phyloP scores from a whole-genome alignment of 2,797 vertebrate species.

The Diplodus puntazzo region DNA sequence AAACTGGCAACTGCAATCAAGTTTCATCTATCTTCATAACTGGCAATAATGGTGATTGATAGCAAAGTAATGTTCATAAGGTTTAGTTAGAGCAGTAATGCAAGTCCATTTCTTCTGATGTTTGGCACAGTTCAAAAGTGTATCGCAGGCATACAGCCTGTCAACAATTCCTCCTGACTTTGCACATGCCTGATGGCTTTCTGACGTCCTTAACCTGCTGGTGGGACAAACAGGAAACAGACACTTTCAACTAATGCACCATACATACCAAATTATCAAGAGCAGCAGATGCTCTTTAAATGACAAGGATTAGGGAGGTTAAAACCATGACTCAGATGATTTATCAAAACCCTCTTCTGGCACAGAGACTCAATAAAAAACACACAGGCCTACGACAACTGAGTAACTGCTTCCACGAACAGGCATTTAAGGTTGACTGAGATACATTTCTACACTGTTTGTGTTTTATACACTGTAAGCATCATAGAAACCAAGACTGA shows the following conservation, averaged over 20 bases:
- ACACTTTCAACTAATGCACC: not conserved
- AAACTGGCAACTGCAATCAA: not conserved
- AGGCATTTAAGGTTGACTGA: not conserved
- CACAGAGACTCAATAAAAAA: constrained; percentile 1
- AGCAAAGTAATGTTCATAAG: not conserved
- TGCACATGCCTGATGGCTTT: constrained; percentile 15
- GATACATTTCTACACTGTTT: not conserved
- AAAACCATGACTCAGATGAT: not conserved
- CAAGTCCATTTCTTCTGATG: not conserved
- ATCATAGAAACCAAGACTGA: constrained; percentile 26
- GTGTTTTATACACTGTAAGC: constrained; percentile 5
- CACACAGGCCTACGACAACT: not conserved
- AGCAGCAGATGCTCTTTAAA: not conserved
- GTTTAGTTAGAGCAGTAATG: not conserved
- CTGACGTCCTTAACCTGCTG: not conserved
- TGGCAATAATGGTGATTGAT: not conserved
- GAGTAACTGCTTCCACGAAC: not conserved
- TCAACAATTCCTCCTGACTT: not conserved
- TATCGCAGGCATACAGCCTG: not conserved
- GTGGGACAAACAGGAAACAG: not conserved
- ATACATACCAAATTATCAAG: not conserved
- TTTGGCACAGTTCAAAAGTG: not conserved
- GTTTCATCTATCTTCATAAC: not conserved
- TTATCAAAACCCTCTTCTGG: not conserved
- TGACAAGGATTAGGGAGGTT: not conserved